Base-by-base conservation (phyloP, 2,113 vertebrate genomes). In the Setophaga petechia region DNA sequence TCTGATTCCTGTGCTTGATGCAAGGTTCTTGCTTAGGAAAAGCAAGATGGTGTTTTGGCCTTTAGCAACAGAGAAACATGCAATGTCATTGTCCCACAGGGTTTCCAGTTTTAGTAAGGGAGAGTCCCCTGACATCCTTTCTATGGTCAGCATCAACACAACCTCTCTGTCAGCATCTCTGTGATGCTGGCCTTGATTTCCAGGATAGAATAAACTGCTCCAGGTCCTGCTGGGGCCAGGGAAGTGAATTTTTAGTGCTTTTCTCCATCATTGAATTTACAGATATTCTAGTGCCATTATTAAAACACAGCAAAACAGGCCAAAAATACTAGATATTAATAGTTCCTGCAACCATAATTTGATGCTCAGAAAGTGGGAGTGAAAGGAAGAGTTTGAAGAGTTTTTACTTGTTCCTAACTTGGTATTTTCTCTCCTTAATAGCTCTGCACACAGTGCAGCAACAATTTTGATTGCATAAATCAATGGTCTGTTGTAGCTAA, bases 391-490 rank as follows among this genome's bases (percentile, higher is more conserved):
- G 28, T 84, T 81, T 79, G 41, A 44, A 75, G 37, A 46, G 47
- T 37, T 80, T 92, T 82, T 15, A 44, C 55, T 71, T 44, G 21
- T 74, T 97, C 83, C 89, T 88, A 94, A 88, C 68, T 62, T 91
- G 84, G 72, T 62, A 65, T 85, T 80, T 91, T 77, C 77, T 83
- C 47, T 87, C 51, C 33, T 68, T 81, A 89, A 90, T 51, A 81
- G 74, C 58, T 87, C 58, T 74, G 63, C 49, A 68, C 68, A 63
- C 51, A 74, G 51, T 24, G 41, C 17, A 19, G 46, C 49, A 87
- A 63, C 16, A 62, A 28, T 81, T 93, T 89, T 55, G 51, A 72
- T 46, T 72, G 59, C 85, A 91, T 97, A 96, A 95, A 97, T 97
- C 95, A 95, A 9, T 25, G 28, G 23, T 80, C n/a, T 90, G 51